Evolutionary conservation across 1,140 invertebrate genomes (phyloP).

Genomic region (Brachionus rubens): DNA sequence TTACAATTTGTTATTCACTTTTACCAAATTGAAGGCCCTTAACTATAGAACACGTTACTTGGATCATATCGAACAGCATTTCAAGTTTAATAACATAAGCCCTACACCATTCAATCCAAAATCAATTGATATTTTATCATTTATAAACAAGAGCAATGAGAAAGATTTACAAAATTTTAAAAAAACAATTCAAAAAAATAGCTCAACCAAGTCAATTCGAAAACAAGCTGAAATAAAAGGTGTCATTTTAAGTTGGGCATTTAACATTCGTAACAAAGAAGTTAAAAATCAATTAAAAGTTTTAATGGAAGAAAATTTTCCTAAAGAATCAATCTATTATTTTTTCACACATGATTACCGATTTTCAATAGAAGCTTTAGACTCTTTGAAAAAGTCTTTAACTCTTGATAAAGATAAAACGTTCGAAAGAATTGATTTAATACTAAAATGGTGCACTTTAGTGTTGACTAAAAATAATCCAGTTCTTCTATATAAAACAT

Average conservation of each 20-base stretch:
- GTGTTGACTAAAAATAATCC: constrained; percentile 7
- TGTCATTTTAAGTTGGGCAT: neutral
- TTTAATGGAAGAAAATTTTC: neutral
- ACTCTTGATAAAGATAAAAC: neutral
- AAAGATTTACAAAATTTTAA: neutral
- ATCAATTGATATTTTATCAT: neutral
- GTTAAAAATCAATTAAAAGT: neutral
- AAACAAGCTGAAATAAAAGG: neutral
- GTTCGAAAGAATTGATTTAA: neutral
- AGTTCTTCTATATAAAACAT: neutral
- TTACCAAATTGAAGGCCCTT: neutral
- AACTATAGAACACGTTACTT: neutral
- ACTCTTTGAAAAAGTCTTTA: neutral
- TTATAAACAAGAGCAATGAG: neutral
- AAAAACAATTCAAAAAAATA: neutral
- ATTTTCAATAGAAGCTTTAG: neutral
- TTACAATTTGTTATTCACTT: no score
- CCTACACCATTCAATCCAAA: neutral
- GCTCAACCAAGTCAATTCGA: neutral
- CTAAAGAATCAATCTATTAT: neutral
- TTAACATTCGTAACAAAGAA: constrained; percentile 2
- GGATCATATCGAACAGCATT: neutral
- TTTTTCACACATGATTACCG: neutral
- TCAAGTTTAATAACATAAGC: neutral
- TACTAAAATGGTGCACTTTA: neutral